Evolutionary conservation across 2,888 invertebrate species (phyloP), one percentile per base, ranked within the genome.

Genomic region (Hydropsyche betteni): DNA sequence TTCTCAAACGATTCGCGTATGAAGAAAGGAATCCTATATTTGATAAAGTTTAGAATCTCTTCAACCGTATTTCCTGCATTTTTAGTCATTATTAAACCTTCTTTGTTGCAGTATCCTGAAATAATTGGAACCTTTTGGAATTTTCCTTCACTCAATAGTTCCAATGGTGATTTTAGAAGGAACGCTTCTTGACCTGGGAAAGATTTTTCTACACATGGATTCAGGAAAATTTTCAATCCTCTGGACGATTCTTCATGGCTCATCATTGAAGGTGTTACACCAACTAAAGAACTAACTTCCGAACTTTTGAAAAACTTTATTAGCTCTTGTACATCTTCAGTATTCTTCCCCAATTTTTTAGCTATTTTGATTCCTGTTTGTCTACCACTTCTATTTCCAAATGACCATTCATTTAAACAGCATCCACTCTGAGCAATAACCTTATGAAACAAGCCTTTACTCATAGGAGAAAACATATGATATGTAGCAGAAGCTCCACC

Each of bases 301-400:
- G 75, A 64, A 7, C 70, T 75, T 70, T 36, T 53, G n/a, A 79
- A 69, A 70, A 52, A 79, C 61, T 68, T 52, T 0, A 74, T 53
- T 34, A 79, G 50, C 33, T 78, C 78, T 14, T 72, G 51, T 0
- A 82, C 10, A 73, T 78, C 68, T 3, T 86, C 82, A 0, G 86
- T 86, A n/a, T 86, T 83, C 78, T 83, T 84, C 0, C 87, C 87
- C 10, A 88, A 80, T 53, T 82, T 77, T 81, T 84, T 85, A 12
- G 85, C 87, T 8, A 88, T 81, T 81, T 86, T 86, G 78, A 87
- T 84, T n/a, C 87, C 86, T 82, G 80, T 84, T 81, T 14, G 82
- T 82, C 0, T 53, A n/a, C 52, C 16, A 24, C 24, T 2, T 24
- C 2, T 24, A 24, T 24, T 24, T 24, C 24, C 24, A 24, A 73